phyloP scores from a whole-genome alignment of 1,140 invertebrate genomes.

The Drosophila bifasciata region DNA sequence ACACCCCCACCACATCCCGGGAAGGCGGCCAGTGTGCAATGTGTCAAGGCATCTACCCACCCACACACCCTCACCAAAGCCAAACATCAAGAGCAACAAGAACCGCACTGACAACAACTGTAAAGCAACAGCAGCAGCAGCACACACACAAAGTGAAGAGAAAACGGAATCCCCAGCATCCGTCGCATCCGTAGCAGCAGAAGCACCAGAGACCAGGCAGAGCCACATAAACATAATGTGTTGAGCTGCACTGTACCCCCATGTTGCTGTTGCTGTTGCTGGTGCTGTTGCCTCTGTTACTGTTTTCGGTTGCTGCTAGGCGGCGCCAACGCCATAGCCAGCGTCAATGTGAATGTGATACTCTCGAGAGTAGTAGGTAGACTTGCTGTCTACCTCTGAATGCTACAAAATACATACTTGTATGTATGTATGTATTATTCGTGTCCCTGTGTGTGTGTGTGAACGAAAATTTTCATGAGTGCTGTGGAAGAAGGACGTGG shows the following conservation, averaged over 20 bases:
- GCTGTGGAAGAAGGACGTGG: slow-evolving; percentile 6
- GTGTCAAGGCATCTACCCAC: slow-evolving; percentile 48
- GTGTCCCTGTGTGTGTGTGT: slow-evolving; percentile 40
- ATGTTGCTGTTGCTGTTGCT: slow-evolving; percentile 30
- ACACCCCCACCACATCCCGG: not conserved
- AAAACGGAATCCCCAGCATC: slow-evolving; percentile 67
- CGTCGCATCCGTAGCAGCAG: slow-evolving; percentile 45
- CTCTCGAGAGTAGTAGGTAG: slow-evolving; percentile 58
- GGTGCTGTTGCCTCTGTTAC: slow-evolving; percentile 40
- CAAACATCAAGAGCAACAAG: slow-evolving; percentile 66
- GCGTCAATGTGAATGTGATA: slow-evolving; percentile 59
- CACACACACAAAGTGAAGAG: slow-evolving; percentile 50
- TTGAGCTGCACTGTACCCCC: slow-evolving; percentile 70
- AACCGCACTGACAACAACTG: slow-evolving; percentile 76
- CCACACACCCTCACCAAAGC: slow-evolving; percentile 36
- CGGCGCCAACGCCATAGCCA: slow-evolving; percentile 46
- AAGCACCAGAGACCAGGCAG: too few species aligned
- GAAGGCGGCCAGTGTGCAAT: slow-evolving; percentile 37
- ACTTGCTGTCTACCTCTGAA: slow-evolving; percentile 72
- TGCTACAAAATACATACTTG: slow-evolving; percentile 25
- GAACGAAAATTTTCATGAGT: slow-evolving; percentile 71
- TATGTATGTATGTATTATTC: slow-evolving; percentile 6
- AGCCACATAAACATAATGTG: slow-evolving; percentile 58
- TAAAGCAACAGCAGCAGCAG: slow-evolving; percentile 30
- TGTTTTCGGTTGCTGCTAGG: slow-evolving; percentile 67